A percentile compares a stretch with the other conserved stretches of the same genome.
phyloP scores from a whole-genome alignment of 1,140 invertebrate species.

The Oreohelix idahoensis region DNA sequence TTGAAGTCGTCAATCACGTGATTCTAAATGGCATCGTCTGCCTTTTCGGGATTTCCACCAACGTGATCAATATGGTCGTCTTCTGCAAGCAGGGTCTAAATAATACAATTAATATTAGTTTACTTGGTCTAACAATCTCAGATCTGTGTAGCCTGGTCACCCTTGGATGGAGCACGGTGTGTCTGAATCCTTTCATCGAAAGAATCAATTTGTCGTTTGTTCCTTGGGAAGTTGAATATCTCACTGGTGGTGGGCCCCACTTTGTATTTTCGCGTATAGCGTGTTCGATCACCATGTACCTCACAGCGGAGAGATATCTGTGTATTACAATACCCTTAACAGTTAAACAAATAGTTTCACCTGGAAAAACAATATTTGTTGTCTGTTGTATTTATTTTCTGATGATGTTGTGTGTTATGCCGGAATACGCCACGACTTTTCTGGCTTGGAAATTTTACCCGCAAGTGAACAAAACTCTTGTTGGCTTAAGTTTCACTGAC shows the following conservation, averaged over 20 bases:
- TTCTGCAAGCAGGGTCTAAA: not conserved
- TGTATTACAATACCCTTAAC: constrained; percentile 19
- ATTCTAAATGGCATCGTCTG: not conserved
- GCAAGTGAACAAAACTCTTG: not conserved
- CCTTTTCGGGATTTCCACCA: not conserved
- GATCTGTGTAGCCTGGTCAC: not conserved
- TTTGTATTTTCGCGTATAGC: not conserved
- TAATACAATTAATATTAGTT: constrained; percentile 2
- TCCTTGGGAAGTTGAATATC: not conserved
- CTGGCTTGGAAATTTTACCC: too few relatives aligned
- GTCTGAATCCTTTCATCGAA: not conserved
- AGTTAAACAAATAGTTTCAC: not conserved
- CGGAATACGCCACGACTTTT: not conserved
- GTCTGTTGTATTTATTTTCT: constrained; percentile 12
- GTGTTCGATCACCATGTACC: constrained; percentile 5
- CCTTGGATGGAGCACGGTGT: constrained; percentile 5
- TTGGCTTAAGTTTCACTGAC: not conserved
- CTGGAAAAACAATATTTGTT: not conserved
- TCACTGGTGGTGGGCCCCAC: constrained; percentile 10
- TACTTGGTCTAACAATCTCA: not conserved
- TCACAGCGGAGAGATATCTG: constrained; percentile 11
- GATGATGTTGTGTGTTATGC: not conserved
- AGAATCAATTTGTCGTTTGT: not conserved
- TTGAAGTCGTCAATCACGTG: not conserved
- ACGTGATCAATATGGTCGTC: constrained; percentile 1